Base-by-base conservation (phyloP, 2,113 vertebrate genomes). In the Aphyosemion australe region DNA sequence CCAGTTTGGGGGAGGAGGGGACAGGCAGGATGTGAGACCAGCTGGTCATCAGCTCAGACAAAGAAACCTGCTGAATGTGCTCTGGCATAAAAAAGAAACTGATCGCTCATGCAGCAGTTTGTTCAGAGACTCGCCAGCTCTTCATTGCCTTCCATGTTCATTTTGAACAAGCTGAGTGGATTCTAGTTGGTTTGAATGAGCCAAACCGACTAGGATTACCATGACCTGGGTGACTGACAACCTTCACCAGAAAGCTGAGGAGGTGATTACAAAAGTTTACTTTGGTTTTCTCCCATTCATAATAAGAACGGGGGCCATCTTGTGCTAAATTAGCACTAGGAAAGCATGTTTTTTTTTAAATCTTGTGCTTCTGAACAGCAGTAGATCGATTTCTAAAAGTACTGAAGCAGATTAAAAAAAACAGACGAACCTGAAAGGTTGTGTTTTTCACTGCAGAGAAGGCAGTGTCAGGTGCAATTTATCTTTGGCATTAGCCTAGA, bases 1-100 rank as follows among this genome's bases (percentile, higher is more conserved):
- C 52, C 32, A 73, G 61, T 69, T 68, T 56, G 63, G n/a, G 73
- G 64, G 73, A 78, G 65, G 72, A 61, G 71, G 73, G 56, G 65
- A 59, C 55, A 42, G 83, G 84, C 84, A 91, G 90, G 89, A 90
- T 83, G 88, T 82, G 83, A 71, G 87, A 82, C 83, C 91, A 91
- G 89, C 90, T 93, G 90, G 86, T 89, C 87, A 85, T 81, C 82
- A 74, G 83, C 86, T 89, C 82, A 89, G 74, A 92, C 91, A 92
- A 91, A 90, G 90, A 84, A 90, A 81, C 80, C 82, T 90, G 78
- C 79, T 89, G 83, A 83, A 90, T 84, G 83, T 72, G 82, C 82
- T 91, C 73, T 65, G 57, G 72, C 69, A 84, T 87, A 82, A 86
- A 82, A 88, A 83, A 84, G 79, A 79, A 78, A 56, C 58, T 32